These are phyloP conservation scores for Erpornis zantholeuca DNA, from an alignment of 2,113 vertebrate genomes.

Conservation along the genomic window DNA sequence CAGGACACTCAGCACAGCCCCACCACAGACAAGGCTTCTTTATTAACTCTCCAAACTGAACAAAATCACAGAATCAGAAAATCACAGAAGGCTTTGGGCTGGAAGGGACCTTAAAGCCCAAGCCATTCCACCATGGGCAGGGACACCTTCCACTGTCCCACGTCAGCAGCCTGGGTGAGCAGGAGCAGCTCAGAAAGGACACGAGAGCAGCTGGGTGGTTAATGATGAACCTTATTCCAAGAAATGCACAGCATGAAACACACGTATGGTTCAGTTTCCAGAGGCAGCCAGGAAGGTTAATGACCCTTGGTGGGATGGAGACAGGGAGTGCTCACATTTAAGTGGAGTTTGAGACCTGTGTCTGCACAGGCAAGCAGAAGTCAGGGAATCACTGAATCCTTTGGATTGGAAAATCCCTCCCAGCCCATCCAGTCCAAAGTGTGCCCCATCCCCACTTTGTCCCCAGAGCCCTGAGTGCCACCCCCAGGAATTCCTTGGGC, in stretches of 20 bases:
- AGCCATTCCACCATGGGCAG: neutral
- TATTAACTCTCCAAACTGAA: neutral
- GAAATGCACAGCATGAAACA: neutral
- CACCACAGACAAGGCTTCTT: neutral
- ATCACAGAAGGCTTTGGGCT: neutral
- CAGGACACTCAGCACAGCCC: neutral
- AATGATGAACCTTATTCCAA: neutral
- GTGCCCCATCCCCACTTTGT: neutral
- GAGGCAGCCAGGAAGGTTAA: neutral
- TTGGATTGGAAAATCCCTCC: rapidly evolving
- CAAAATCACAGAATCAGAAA: neutral
- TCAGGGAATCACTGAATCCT: rapidly evolving
- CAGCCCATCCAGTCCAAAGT: rapidly evolving
- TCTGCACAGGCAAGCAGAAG: neutral
- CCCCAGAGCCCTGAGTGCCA: neutral
- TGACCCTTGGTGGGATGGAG: neutral
- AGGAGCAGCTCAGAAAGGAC: neutral
- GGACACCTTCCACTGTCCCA: neutral
- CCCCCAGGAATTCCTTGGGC: rapidly evolving
- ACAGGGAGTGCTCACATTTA: neutral
- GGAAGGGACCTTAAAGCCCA: neutral
- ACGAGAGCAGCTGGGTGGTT: neutral
- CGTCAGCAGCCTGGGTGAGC: neutral
- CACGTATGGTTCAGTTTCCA: rapidly evolving
- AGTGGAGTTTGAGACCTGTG: neutral